Conservation (phyloP, 2,888 invertebrate genomes). For the Cataglyphis livida region DNA sequence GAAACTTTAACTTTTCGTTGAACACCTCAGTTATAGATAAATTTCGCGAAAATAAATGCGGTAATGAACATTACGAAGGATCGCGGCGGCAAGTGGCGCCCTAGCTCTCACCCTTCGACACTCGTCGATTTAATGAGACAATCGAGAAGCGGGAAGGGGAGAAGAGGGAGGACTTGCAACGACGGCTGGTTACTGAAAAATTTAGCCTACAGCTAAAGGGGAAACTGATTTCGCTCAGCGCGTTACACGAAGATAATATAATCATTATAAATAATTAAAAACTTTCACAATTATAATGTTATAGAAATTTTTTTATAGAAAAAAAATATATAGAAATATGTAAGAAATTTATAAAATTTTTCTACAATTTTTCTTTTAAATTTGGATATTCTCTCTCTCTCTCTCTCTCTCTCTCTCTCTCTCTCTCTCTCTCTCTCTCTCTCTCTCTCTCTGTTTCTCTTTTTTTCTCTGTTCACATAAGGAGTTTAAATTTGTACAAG, state of each 20-base stretch:
- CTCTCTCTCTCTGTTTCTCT: no score
- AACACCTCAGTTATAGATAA: constrained; percentile 31
- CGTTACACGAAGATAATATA: not conserved
- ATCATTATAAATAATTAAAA: not conserved
- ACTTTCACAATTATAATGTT: not conserved
- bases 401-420: no score
- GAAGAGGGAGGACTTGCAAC: constrained; percentile 17
- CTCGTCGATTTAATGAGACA: constrained; percentile 71
- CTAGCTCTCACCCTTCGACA: constrained; percentile 62
- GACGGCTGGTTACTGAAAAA: constrained; percentile 48
- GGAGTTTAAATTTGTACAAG: no score
- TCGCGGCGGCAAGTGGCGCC: constrained; percentile 49
- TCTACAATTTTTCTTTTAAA: not conserved
- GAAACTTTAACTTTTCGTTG: constrained; percentile 3
- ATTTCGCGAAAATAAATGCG: constrained; percentile 58
- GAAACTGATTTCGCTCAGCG: constrained; percentile 48
- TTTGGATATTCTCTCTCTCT: no score
- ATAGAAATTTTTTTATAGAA: not conserved
- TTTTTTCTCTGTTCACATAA: not conserved
- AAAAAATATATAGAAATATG: not conserved
- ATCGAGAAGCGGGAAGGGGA: constrained; percentile 45
- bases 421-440: no score
- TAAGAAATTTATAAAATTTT: not conserved
- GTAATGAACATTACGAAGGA: constrained; percentile 58
- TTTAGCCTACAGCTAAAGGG: constrained; percentile 41